phyloP scores from a whole-genome alignment of 1,140 invertebrate genomes.

The Drosophila repleta region DNA sequence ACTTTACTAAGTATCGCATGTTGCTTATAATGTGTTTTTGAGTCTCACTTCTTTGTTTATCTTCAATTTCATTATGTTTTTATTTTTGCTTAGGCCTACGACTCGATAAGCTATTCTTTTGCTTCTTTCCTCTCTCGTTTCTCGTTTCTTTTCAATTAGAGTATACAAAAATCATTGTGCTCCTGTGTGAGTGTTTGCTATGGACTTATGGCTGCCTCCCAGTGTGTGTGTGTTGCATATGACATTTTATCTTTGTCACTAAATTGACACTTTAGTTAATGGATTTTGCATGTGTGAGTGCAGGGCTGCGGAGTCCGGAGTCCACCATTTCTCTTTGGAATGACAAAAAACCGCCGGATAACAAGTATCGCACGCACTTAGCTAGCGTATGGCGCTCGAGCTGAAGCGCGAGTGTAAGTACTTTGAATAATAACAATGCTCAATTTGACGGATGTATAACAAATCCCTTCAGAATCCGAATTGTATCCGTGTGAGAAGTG shows the following conservation, averaged over 20 bases:
- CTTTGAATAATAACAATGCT: slow-evolving; percentile 82
- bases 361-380: slow-evolving; percentile 65
- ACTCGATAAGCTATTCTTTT: too few relatives aligned
- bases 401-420: slow-evolving; percentile 55
- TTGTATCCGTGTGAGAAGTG: not conserved
- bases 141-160: not conserved
- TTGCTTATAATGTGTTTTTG: too few relatives aligned
- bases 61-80: too few relatives aligned
- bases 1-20: too few relatives aligned
- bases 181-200: slow-evolving; percentile 35
- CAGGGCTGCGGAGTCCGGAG: slow-evolving; percentile 8
- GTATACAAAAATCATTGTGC: slow-evolving; percentile 5
- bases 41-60: too few relatives aligned
- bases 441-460: slow-evolving; percentile 77
- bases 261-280: slow-evolving; percentile 83
- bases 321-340: slow-evolving; percentile 36
- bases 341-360: slow-evolving; percentile 28
- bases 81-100: too few relatives aligned
- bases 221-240: slow-evolving; percentile 55
- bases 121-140: not conserved
- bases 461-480: slow-evolving; percentile 60
- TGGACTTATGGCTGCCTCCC: slow-evolving; percentile 26
- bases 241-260: slow-evolving; percentile 83
- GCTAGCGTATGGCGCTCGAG: slow-evolving; percentile 41
- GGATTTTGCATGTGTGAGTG: slow-evolving; percentile 80